Evolutionary conservation across 2,797 vertebrate genomes (phyloP).

Genomic region (Dromococcyx pavoninus): DNA sequence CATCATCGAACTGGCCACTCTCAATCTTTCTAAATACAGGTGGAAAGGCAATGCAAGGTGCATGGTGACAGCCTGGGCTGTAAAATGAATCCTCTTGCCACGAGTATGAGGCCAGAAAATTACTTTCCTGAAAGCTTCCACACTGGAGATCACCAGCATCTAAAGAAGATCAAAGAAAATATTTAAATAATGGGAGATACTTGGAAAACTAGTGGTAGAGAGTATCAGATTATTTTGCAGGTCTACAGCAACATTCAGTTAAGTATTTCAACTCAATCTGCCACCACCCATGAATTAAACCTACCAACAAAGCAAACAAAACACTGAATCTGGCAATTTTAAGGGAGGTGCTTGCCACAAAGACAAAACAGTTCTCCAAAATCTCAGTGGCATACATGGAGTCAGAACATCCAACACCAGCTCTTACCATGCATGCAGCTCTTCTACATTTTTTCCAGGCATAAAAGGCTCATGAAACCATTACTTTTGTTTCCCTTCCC

Average conservation of each 20-base stretch:
- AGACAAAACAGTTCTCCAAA: background rate
- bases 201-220: background rate
- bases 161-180: slow-evolving; percentile 60
- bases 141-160: slow-evolving; percentile 72
- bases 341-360: background rate
- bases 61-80: slow-evolving; percentile 70
- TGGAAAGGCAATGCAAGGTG: slow-evolving; percentile 52
- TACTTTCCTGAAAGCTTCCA: slow-evolving; percentile 69
- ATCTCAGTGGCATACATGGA: background rate
- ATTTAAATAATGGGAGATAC: background rate
- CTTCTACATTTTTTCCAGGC: background rate
- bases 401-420: background rate
- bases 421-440: background rate
- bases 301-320: background rate
- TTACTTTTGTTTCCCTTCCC: background rate
- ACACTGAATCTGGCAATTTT: background rate
- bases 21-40: slow-evolving; percentile 64
- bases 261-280: background rate
- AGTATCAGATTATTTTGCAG: background rate
- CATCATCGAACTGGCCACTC: slow-evolving; percentile 79
- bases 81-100: slow-evolving; percentile 72
- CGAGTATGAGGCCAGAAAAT: slow-evolving; percentile 51
- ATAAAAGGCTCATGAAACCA: background rate
- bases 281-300: background rate
- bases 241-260: background rate